Conservation (phyloP, 1,140 invertebrate species). For the Sycobia sp. region DNA sequence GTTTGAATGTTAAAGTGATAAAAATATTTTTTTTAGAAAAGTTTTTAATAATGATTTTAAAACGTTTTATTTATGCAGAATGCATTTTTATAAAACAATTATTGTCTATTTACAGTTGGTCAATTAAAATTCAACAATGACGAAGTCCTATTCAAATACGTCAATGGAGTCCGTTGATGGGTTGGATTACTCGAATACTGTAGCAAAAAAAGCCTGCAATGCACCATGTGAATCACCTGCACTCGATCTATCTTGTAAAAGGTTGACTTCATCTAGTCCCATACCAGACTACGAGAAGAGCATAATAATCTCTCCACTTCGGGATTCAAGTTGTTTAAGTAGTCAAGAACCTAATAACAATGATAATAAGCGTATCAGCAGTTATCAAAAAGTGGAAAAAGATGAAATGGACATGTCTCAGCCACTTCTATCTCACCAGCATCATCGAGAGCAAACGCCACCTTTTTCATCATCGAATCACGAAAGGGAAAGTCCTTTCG, state of each 20-base stretch:
- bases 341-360: constrained; percentile 27
- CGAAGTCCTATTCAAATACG: constrained; percentile 19
- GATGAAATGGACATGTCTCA: background rate
- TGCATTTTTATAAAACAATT: background rate
- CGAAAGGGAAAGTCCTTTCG: constrained; percentile 39
- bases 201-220: background rate
- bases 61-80: no score
- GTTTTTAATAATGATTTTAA: no score
- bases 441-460: background rate
- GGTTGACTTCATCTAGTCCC: background rate
- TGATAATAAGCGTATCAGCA: constrained; percentile 15
- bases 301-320: background rate
- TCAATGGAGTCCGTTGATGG: constrained; percentile 9
- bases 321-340: background rate
- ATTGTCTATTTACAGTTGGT: constrained; percentile 11
- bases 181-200: background rate
- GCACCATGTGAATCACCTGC: constrained; percentile 14
- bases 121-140: constrained; percentile 11
- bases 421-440: constrained; percentile 18
- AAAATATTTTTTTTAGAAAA: no score
- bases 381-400: constrained; percentile 6
- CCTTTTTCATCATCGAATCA: background rate
- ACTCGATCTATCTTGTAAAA: constrained; percentile 46
- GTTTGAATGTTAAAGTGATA: no score
- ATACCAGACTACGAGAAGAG: background rate